Percentiles rank a stretch among this genome's conserved stretches.
Evolutionary conservation across 2,797 vertebrate genomes (phyloP).

Genomic region (Channallabes apus): DNA sequence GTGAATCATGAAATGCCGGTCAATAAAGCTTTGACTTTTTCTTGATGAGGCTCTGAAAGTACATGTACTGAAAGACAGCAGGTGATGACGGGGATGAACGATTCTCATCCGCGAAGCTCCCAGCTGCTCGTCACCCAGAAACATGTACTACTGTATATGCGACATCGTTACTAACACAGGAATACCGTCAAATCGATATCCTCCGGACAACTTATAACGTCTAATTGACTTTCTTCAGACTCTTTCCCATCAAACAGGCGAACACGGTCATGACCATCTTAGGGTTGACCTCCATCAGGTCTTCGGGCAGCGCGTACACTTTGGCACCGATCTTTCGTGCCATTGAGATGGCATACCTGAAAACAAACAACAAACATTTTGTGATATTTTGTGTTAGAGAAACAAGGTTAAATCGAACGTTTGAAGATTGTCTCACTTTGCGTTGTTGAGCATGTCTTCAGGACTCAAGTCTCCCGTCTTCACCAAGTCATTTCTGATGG

Average conservation of each 20-base stretch:
- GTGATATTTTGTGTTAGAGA: neutral
- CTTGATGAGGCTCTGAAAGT: neutral
- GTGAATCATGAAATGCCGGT: neutral
- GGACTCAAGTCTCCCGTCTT: slow-evolving; percentile 75
- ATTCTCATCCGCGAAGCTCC: neutral
- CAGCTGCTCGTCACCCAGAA: neutral
- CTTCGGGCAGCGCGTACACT: slow-evolving; percentile 93
- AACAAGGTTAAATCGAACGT: slow-evolving; percentile 13
- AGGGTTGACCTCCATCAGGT: slow-evolving; percentile 93
- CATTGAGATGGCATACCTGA: slow-evolving; percentile 93
- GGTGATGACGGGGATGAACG: neutral
- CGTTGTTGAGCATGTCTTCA: slow-evolving; percentile 80
- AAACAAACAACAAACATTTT: slow-evolving; percentile 47
- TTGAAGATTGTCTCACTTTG: slow-evolving; percentile 76
- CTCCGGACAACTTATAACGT: neutral
- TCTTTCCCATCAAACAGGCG: slow-evolving; percentile 92
- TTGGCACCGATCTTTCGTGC: slow-evolving; percentile 94
- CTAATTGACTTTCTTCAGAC: slow-evolving; percentile 78
- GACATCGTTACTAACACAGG: neutral
- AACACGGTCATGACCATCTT: slow-evolving; percentile 99
- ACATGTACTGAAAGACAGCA: neutral
- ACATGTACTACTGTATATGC: neutral
- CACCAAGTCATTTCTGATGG: slow-evolving; percentile 87
- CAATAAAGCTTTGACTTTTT: neutral
- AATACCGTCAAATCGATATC: neutral